A percentile compares a stretch with the other conserved stretches of the same genome.
These are phyloP conservation scores for Varecia variegata DNA, from an alignment of 2,797 vertebrate genomes.

Conservation along the genomic window DNA sequence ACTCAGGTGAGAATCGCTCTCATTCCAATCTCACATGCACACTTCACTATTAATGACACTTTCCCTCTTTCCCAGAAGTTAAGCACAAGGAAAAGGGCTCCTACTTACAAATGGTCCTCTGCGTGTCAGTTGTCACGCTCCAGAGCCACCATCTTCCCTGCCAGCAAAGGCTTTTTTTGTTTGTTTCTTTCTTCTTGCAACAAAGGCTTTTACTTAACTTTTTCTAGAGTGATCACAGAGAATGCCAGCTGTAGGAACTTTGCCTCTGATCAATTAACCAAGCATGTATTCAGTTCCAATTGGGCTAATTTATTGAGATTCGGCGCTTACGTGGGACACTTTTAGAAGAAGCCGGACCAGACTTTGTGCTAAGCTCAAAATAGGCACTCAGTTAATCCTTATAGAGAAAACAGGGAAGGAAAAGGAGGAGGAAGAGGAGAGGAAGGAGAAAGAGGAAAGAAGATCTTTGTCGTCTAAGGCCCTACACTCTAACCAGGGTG, in stretches of 20 bases:
- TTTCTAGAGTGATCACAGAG: background rate
- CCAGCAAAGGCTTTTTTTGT: background rate
- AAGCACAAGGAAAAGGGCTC: background rate
- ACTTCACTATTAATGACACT: background rate
- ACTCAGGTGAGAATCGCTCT: background rate
- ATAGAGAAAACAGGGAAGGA: background rate
- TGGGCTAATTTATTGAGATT: background rate
- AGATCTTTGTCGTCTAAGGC: background rate
- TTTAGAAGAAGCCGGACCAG: background rate
- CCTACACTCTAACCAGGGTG: background rate
- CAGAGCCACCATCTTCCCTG: background rate
- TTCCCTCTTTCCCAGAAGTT: background rate
- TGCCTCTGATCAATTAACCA: background rate
- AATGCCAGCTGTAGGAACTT: background rate
- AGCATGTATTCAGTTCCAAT: fast-evolving
- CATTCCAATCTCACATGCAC: fast-evolving
- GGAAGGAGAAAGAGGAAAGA: background rate
- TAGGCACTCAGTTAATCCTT: background rate
- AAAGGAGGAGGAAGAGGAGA: background rate
- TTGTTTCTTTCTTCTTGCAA: no score
- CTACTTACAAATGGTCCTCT: background rate
- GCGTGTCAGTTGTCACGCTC: background rate
- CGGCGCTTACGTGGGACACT: background rate
- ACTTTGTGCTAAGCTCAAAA: background rate
- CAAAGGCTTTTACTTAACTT: background rate